Conservation (phyloP, 1,140 invertebrate genomes). For the Diachasmimorpha longicaudata region DNA sequence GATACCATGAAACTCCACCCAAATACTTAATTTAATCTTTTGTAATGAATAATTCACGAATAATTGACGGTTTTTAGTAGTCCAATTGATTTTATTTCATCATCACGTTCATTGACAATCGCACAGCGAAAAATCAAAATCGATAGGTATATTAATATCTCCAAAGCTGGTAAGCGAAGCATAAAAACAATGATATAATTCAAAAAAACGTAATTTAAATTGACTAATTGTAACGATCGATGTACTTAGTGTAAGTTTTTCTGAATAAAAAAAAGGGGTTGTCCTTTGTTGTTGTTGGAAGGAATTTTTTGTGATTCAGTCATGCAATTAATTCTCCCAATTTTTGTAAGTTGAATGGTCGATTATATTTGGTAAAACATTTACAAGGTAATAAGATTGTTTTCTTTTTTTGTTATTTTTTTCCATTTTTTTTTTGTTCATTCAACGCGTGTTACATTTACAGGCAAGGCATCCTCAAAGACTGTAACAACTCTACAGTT, state of each 20-base stretch:
- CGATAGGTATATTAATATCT: background rate
- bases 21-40: background rate
- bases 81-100: too few species aligned
- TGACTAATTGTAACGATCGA: conserved; percentile 27
- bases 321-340: conserved; percentile 22
- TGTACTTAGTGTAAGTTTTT: conserved; percentile 26
- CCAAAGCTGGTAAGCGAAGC: background rate
- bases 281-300: conserved; percentile 29
- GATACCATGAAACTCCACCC: background rate
- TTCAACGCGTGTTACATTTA: conserved; percentile 61
- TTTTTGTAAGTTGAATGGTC: conserved; percentile 56
- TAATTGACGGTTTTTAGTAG: too few species aligned
- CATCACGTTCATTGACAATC: conserved; percentile 21
- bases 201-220: conserved; percentile 9
- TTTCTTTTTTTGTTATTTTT: conserved; percentile 42
- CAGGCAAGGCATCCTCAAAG: conserved; percentile 62
- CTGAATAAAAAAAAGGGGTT: conserved; percentile 25
- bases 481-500: conserved; percentile 61
- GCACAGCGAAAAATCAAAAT: background rate
- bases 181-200: background rate
- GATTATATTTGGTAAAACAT: conserved; percentile 65
- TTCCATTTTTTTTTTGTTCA: conserved; percentile 44
- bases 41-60: background rate
- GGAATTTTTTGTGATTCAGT: conserved; percentile 44
- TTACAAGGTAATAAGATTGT: conserved; percentile 63